These are phyloP conservation scores for Eriocheir sinensis DNA, from an alignment of 1,140 invertebrate species.

Conservation along the genomic window DNA sequence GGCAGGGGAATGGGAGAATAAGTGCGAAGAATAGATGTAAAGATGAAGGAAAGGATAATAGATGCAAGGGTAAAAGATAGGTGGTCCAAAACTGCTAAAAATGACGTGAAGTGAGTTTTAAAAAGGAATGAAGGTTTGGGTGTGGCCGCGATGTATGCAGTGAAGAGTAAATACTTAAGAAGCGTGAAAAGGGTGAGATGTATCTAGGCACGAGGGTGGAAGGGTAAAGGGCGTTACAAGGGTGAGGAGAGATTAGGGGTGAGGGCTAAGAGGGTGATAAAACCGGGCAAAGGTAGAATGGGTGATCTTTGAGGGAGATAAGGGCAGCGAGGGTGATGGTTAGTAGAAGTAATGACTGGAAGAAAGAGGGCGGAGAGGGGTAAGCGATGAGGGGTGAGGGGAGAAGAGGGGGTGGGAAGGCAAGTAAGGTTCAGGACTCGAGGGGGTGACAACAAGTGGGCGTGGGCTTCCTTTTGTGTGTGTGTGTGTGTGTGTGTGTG, in stretches of 20 bases:
- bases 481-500: not conserved
- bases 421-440: constrained; percentile 9
- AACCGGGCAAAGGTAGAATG: too few species aligned
- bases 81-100: too few species aligned
- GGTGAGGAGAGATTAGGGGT: not conserved
- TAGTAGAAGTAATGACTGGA: not conserved
- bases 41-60: not conserved
- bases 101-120: too few species aligned
- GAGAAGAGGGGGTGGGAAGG: not conserved
- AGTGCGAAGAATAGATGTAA: not conserved
- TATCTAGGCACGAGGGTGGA: too few species aligned
- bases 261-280: not conserved
- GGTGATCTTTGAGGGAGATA: not conserved
- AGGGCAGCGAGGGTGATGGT: not conserved
- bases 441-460: constrained; percentile 19
- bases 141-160: too few species aligned
- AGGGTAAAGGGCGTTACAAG: not conserved
- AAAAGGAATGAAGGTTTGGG: too few species aligned
- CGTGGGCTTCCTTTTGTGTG: not conserved
- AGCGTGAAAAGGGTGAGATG: too few species aligned
- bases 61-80: not conserved
- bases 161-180: too few species aligned
- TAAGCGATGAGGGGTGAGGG: not conserved
- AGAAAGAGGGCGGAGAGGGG: not conserved
- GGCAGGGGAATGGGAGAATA: not conserved